Evolutionary conservation across 1,140 invertebrate species (phyloP), one percentile per base, ranked within the genome.

Genomic region (Acyrthosiphon pisum): DNA sequence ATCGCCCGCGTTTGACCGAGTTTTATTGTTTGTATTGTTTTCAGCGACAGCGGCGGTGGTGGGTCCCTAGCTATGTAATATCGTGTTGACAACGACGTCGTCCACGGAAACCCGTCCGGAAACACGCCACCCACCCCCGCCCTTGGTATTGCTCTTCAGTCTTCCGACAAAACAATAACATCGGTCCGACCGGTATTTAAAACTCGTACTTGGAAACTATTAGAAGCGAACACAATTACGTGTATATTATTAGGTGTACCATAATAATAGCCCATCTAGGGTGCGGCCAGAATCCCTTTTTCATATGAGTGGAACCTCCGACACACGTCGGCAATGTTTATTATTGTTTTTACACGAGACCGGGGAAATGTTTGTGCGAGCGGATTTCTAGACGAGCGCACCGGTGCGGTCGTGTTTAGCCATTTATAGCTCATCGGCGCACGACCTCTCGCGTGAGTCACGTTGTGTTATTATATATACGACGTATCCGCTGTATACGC

Each of bases 361-460:
- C 88, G 88, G 48, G 48, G 48, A 90, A 53, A 90, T 35, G 50
- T 90, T 53, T 56, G 50, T 76, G 60, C 60, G n/a, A 89, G 35
- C 89, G 89, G 89, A 90, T 91, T 81, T 91, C 68, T 81, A 76
- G 60, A 83, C 68, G 60, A 81, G 30, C 68, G 68, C 90, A 30
- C 90, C 90, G 53, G n/a, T 53, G 87, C 56, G 68, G 90, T 91
- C n/a, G 68, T 50, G 90, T 91, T 90, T 91, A 91, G 30, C 90
- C 90, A 91, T 91, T 91, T 91, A 91, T 91, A 91, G 90, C 90
- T 76, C 60, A 91, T 76, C 90, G 90, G 90, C 90, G 90, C 68
- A 91, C 90, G 68, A 83, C 90, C 60, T 91, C 90, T 91, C 60
- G 56, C 68, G 41, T 89, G 48, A 87, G 87, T 89, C 48, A 53